Conservation (phyloP, 2,888 invertebrate species). For the Deroplatys truncata region DNA sequence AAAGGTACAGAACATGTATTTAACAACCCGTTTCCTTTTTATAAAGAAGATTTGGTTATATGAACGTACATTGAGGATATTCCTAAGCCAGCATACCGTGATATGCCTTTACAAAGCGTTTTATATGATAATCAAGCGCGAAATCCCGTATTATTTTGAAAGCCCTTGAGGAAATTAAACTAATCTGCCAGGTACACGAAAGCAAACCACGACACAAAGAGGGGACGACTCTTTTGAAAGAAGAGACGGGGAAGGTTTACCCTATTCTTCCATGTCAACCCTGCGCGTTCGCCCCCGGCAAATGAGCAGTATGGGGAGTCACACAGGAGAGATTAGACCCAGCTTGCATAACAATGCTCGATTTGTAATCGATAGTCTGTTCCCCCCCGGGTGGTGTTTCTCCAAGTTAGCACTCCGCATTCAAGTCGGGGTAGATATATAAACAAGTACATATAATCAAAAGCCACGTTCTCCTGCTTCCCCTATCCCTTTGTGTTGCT, state of each 20-base stretch:
- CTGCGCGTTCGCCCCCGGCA: not conserved
- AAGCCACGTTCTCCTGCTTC: not conserved
- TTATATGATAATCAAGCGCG: not conserved
- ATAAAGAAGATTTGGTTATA: too few species aligned
- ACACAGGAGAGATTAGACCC: not conserved
- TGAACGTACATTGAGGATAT: too few species aligned
- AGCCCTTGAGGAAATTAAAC: not conserved
- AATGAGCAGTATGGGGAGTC: not conserved
- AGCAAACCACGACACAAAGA: not conserved
- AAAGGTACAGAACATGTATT: too few species aligned
- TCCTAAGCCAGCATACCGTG: too few species aligned
- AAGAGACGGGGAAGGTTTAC: not conserved
- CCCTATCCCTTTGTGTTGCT: not conserved
- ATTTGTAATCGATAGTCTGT: not conserved
- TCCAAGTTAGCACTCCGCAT: not conserved
- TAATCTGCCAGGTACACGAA: not conserved
- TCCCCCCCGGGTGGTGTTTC: not conserved
- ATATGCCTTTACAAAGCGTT: not conserved
- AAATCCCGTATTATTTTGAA: not conserved
- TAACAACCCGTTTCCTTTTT: too few species aligned
- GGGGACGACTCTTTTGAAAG: not conserved
- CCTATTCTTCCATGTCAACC: not conserved
- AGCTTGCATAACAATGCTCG: not conserved
- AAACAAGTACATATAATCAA: not conserved
- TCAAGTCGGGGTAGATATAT: not conserved